A percentile compares a stretch with the other conserved stretches of the same genome.
phyloP scores from a whole-genome alignment of 2,113 vertebrate species.

The Tupaia tana region DNA sequence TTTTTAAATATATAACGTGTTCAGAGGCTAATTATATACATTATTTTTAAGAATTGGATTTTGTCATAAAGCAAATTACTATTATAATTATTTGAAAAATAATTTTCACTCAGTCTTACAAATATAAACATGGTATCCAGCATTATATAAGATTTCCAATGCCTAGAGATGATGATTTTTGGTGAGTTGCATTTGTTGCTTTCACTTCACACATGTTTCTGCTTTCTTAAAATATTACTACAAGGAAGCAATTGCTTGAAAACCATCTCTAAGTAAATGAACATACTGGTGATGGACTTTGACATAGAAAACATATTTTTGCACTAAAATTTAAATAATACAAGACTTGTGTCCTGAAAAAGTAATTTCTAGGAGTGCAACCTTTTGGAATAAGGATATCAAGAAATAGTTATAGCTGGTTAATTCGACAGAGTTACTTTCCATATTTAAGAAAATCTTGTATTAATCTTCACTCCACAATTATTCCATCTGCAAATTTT shows the following conservation, averaged over 20 bases:
- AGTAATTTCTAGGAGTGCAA: neutral
- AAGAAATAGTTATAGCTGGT: neutral
- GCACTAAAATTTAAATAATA: neutral
- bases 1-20: neutral
- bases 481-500: neutral
- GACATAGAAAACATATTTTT: conserved; percentile 3
- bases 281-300: conserved; percentile 18
- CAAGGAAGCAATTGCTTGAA: neutral
- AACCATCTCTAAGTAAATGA: conserved; percentile 25
- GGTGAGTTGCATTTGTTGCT: neutral
- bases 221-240: conserved; percentile 16
- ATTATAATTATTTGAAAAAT: conserved; percentile 32
- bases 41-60: conserved; percentile 46
- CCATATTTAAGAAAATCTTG: neutral
- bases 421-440: neutral
- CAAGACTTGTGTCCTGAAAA: neutral
- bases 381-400: neutral
- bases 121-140: neutral
- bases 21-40: conserved; percentile 14
- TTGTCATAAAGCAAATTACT: conserved; percentile 19
- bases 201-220: neutral
- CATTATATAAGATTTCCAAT: neutral
- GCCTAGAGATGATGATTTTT: neutral
- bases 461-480: neutral
- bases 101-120: neutral